Conservation (phyloP, 2,797 vertebrate genomes). For the Myotis pilosus region DNA sequence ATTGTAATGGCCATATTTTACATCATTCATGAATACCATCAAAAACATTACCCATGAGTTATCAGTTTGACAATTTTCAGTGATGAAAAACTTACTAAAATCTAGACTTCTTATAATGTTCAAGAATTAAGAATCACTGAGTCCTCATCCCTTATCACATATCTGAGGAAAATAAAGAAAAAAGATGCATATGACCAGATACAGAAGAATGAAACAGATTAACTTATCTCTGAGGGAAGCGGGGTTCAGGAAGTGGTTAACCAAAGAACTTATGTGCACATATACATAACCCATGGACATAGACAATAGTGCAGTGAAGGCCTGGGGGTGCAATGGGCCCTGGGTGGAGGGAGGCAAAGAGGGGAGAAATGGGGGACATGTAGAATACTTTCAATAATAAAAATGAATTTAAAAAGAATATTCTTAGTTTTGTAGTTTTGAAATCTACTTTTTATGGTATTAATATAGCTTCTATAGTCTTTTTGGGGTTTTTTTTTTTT, state of each 20-base stretch:
- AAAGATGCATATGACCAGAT: background rate
- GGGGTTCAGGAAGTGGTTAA: background rate
- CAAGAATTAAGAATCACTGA: background rate
- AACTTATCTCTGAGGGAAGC: too few species aligned
- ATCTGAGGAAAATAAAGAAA: background rate
- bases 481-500: too few species aligned
- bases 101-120: background rate
- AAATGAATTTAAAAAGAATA: too few species aligned
- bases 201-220: too few species aligned
- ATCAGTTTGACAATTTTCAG: conserved; percentile 28
- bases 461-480: background rate
- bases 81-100: background rate
- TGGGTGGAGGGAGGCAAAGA: too few species aligned
- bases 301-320: background rate
- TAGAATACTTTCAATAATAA: too few species aligned
- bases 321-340: background rate
- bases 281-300: background rate
- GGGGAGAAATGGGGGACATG: too few species aligned
- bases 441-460: conserved; percentile 13
- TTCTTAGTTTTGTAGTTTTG: background rate
- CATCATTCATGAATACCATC: background rate
- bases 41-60: background rate
- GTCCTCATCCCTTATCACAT: background rate
- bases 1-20: background rate
- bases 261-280: background rate